phyloP scores from a whole-genome alignment of 2,888 invertebrate species.

The Bursaphelenchus okinawaensis region DNA sequence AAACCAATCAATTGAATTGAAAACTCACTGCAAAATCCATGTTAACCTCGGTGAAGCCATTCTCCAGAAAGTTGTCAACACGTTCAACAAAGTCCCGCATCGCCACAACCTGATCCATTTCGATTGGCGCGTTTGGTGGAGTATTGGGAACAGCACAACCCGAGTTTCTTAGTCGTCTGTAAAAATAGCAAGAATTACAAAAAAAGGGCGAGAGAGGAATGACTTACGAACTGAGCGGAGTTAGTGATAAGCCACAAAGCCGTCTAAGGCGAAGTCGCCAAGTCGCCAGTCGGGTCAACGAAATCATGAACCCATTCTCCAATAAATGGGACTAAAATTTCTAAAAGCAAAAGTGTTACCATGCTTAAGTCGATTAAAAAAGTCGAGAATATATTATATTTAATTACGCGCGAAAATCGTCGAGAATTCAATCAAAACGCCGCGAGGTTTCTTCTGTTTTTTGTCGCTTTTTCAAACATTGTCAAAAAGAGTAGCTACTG shows the following conservation, averaged over 20 bases:
- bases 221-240: slow-evolving; percentile 12
- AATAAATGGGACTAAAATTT: not conserved
- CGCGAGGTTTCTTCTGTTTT: no score
- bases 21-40: slow-evolving; percentile 13
- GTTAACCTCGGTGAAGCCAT: not conserved
- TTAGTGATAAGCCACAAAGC: slow-evolving; percentile 10
- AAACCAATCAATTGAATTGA: no score
- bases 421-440: no score
- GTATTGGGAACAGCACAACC: not conserved
- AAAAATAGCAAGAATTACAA: not conserved
- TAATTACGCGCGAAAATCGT: no score
- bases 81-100: slow-evolving; percentile 11
- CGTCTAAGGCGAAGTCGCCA: slow-evolving; percentile 9
- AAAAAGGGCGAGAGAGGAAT: not conserved
- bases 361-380: no score
- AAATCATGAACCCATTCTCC: slow-evolving; percentile 8
- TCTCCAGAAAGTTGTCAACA: not conserved
- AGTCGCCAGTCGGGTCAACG: slow-evolving; percentile 8
- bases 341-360: no score
- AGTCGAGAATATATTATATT: no score
- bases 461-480: no score
- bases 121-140: not conserved
- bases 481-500: no score
- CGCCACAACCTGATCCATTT: slow-evolving; percentile 8
- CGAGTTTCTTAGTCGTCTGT: not conserved